Evolutionary conservation across 2,113 vertebrate species (phyloP).

Genomic region (Aspidoscelis tigris): DNA sequence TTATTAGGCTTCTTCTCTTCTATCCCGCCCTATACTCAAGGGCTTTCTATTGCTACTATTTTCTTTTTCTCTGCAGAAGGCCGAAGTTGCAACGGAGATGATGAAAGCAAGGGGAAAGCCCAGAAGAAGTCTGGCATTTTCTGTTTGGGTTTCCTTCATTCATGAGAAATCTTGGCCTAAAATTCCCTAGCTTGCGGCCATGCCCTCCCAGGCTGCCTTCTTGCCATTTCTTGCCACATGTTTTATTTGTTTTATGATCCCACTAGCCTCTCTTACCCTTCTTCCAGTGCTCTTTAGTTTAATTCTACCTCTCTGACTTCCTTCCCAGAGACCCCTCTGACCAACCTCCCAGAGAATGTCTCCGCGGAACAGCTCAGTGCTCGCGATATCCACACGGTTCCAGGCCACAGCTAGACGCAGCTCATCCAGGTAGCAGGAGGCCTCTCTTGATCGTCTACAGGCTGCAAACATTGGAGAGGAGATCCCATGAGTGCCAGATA

Average conservation of each 20-base stretch:
- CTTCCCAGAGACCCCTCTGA: neutral
- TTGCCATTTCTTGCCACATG: neutral
- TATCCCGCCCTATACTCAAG: too few relatives aligned
- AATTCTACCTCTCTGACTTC: neutral
- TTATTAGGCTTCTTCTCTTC: too few relatives aligned
- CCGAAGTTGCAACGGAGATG: too few relatives aligned
- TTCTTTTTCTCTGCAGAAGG: too few relatives aligned
- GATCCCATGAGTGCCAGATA: neutral
- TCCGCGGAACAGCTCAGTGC: slow-evolving; percentile 87
- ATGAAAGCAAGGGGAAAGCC: too few relatives aligned
- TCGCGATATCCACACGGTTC: slow-evolving; percentile 92
- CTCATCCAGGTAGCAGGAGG: slow-evolving; percentile 83
- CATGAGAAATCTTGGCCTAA: too few relatives aligned
- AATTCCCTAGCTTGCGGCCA: too few relatives aligned
- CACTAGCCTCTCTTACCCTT: neutral
- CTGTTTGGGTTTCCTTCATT: too few relatives aligned
- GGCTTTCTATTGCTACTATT: too few relatives aligned
- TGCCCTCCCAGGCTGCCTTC: neutral
- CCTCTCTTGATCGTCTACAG: slow-evolving; percentile 70
- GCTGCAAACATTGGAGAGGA: slow-evolving; percentile 48
- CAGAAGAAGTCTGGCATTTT: too few relatives aligned
- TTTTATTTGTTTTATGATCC: neutral
- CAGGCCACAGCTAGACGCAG: slow-evolving; percentile 89
- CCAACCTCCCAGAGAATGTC: slow-evolving; percentile 87
- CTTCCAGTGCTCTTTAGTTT: too few relatives aligned